Percentiles rank a stretch among this genome's conserved stretches.
phyloP scores from a whole-genome alignment of 2,888 invertebrate genomes.

The Drosophila mimetica region DNA sequence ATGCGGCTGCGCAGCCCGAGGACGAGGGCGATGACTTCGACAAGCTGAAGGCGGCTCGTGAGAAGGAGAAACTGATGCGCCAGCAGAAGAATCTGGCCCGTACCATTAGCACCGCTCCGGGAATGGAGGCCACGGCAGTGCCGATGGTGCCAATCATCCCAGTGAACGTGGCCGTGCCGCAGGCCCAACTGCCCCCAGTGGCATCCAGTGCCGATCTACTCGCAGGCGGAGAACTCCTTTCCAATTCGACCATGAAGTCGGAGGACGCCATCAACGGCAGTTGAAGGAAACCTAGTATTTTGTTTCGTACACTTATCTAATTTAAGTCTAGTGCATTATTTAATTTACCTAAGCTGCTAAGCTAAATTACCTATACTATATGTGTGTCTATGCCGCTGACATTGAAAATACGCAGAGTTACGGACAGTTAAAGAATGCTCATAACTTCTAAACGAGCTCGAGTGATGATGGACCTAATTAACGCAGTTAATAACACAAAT shows the following conservation, averaged over 20 bases:
- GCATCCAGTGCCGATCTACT: slow-evolving; percentile 66
- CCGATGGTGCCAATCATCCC: slow-evolving; percentile 46
- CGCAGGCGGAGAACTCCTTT: slow-evolving; percentile 50
- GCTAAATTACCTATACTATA: slow-evolving; percentile 39
- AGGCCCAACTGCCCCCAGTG: slow-evolving; percentile 33
- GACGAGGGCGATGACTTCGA: slow-evolving; percentile 88
- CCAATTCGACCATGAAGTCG: slow-evolving; percentile 61
- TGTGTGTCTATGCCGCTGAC: slow-evolving; percentile 17
- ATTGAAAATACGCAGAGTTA: slow-evolving; percentile 25
- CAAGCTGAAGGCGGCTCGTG: slow-evolving; percentile 88
- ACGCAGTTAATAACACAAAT: slow-evolving; percentile 50
- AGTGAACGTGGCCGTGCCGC: slow-evolving; percentile 35
- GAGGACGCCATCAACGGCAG: slow-evolving; percentile 60
- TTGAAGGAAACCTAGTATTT: slow-evolving; percentile 52
- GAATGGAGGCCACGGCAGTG: slow-evolving; percentile 61
- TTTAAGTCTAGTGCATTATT: slow-evolving; percentile 51
- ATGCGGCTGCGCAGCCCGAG: slow-evolving; percentile 38
- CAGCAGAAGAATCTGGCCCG: slow-evolving; percentile 87
- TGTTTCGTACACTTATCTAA: slow-evolving; percentile 41
- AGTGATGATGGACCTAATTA: slow-evolving; percentile 51
- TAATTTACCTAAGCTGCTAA: slow-evolving; percentile 56
- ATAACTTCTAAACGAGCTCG: slow-evolving; percentile 52
- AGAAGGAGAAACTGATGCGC: slow-evolving; percentile 88
- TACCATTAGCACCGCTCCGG: slow-evolving; percentile 83
- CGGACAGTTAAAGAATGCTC: slow-evolving; percentile 64